phyloP scores from a whole-genome alignment of 2,113 vertebrate species.

The Mesocricetus auratus region DNA sequence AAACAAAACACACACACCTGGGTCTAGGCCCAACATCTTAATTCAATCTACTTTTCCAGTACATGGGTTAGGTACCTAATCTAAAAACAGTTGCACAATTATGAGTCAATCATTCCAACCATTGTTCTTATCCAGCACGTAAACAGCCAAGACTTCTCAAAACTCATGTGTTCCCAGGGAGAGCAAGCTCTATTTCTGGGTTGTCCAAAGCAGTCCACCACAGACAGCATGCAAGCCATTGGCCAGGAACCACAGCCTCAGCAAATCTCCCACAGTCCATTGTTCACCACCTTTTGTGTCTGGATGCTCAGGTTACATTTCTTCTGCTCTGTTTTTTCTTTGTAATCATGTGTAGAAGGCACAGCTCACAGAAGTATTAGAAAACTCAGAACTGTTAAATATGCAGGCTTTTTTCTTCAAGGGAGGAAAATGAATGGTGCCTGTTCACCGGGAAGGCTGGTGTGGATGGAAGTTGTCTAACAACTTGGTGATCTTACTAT shows the following conservation, averaged over 20 bases:
- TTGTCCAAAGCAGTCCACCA: too few species aligned
- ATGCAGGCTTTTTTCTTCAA: background rate
- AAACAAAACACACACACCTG: background rate
- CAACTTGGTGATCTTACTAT: background rate
- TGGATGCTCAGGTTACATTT: background rate
- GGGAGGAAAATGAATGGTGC: background rate
- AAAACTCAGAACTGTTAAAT: background rate
- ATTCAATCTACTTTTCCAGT: constrained; percentile 9
- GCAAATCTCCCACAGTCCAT: too few species aligned
- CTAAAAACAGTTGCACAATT: background rate
- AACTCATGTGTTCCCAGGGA: background rate
- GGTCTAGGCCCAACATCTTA: background rate
- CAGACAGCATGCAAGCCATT: background rate
- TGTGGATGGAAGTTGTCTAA: background rate
- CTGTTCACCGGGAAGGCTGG: background rate
- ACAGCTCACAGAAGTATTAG: background rate
- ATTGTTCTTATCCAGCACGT: background rate
- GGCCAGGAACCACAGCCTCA: background rate
- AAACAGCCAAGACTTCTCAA: background rate
- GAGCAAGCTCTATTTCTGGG: background rate
- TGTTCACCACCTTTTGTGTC: background rate
- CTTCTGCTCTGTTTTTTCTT: background rate
- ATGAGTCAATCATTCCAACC: constrained; percentile 23
- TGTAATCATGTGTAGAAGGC: background rate
- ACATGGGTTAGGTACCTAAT: background rate